phyloP scores from a whole-genome alignment of 1,140 invertebrate genomes.

The Eulimnadia texana region DNA sequence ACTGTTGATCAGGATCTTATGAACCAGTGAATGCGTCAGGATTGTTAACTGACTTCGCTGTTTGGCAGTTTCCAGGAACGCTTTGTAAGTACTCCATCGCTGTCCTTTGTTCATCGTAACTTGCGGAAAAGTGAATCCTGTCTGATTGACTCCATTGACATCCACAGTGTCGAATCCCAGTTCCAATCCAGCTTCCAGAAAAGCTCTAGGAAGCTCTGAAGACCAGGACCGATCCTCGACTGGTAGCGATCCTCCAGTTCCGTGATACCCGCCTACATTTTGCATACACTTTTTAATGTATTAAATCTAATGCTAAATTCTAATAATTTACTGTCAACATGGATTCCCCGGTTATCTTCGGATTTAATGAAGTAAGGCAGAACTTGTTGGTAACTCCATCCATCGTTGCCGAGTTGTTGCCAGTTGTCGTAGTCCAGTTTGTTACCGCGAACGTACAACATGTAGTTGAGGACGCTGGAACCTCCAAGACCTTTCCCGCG shows the following conservation, averaged over 20 bases:
- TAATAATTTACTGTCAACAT: slow-evolving; percentile 7
- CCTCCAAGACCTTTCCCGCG: slow-evolving; percentile 31
- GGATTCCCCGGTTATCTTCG: slow-evolving; percentile 49
- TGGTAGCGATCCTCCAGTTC: slow-evolving; percentile 60
- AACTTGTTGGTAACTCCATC: slow-evolving; percentile 78
- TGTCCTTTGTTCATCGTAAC: slow-evolving; percentile 13
- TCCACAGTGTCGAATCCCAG: slow-evolving; percentile 67
- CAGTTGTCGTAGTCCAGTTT: slow-evolving; percentile 77
- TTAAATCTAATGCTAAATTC: slow-evolving; percentile 26
- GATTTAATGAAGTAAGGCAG: slow-evolving; percentile 67
- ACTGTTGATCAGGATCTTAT: slow-evolving; percentile 39
- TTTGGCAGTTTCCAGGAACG: slow-evolving; percentile 7
- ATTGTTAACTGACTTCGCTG: slow-evolving; percentile 10
- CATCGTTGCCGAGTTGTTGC: slow-evolving; percentile 68
- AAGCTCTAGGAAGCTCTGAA: slow-evolving; percentile 60
- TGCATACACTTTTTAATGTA: too few relatives aligned
- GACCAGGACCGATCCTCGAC: slow-evolving; percentile 69
- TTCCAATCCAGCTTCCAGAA: slow-evolving; percentile 61
- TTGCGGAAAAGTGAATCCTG: slow-evolving; percentile 29
- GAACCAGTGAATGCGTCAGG: background rate
- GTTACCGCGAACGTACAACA: slow-evolving; percentile 76
- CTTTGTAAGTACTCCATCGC: slow-evolving; percentile 13
- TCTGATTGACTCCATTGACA: slow-evolving; percentile 65
- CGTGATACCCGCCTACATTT: slow-evolving; percentile 50
- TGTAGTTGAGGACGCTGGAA: slow-evolving; percentile 38